phyloP scores from a whole-genome alignment of 2,888 invertebrate genomes.

The Dynastes tityus region DNA sequence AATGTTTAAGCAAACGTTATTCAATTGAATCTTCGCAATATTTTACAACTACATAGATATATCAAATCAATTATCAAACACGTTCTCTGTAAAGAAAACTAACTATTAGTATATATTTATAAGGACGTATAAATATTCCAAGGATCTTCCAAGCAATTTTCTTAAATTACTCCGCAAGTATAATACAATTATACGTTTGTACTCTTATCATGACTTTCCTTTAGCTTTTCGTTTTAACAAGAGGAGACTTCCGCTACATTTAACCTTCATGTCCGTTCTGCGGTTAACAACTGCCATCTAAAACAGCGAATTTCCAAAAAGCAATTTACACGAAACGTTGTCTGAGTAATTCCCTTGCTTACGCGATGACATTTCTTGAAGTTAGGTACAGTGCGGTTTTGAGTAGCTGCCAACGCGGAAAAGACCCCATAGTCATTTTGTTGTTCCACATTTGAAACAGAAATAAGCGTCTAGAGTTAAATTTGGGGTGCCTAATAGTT shows the following conservation, averaged over 20 bases:
- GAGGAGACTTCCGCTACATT: not conserved
- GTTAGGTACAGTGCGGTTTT: constrained; percentile 48
- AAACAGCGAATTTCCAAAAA: constrained; percentile 15
- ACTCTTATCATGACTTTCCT: too few relatives aligned
- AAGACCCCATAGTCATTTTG: constrained; percentile 49
- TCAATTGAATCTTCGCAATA: too few relatives aligned
- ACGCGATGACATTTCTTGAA: constrained; percentile 46
- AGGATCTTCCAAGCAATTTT: too few relatives aligned
- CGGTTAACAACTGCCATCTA: not conserved
- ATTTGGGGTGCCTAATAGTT: constrained; percentile 44
- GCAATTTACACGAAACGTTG: constrained; percentile 13
- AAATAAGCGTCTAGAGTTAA: constrained; percentile 50
- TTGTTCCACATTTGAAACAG: constrained; percentile 49
- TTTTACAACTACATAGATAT: too few relatives aligned
- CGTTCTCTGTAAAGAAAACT: too few relatives aligned
- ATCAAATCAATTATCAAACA: too few relatives aligned
- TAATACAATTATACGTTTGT: too few relatives aligned
- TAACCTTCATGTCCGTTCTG: not conserved
- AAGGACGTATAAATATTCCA: too few relatives aligned
- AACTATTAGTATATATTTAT: too few relatives aligned
- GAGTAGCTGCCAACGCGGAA: constrained; percentile 50
- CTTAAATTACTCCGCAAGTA: too few relatives aligned
- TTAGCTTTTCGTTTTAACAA: too few relatives aligned
- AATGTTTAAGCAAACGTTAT: too few relatives aligned
- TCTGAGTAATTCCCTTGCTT: constrained; percentile 33